Evolutionary conservation across 1,140 invertebrate species (phyloP), one percentile per base, ranked within the genome.

Genomic region (Conus betulinus): DNA sequence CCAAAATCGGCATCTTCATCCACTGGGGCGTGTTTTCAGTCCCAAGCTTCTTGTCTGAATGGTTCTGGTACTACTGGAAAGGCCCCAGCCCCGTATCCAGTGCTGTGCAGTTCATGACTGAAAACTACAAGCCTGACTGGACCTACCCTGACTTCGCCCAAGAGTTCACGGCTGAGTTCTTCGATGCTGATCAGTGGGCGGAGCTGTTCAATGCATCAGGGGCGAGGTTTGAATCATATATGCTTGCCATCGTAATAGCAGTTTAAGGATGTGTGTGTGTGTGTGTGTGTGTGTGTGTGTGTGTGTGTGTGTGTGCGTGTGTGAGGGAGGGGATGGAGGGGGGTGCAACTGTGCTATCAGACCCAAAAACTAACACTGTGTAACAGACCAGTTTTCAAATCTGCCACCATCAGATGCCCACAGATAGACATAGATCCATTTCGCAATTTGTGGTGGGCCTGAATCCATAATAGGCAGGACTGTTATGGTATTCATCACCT

Each of bases 1-100:
- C 91, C n/a, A 95, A 95, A 90, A 85, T 95, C n/a, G 94, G 94
- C 13, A 95, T 95, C 71, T 95, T 95, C 90, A 88, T 95, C 10
- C 94, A 95, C 88, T 95, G 94, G 94, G 94, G 94, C 17, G 92
- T 94, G 4, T 94, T 94, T 86, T 94, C 94, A 27, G 94, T 94
- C 25, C 94, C 94, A 23, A 90, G 90, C 25, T 94, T 91, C 88
- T 57, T 89, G 87, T 91, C 90, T 93, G 89, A 94, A 63, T 85
- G 89, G 67, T 88, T 91, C 25, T 95, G 94, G 94, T 76, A 87
- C 11, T 53, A 91, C 67, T 95, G 94, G 94, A 60, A 91, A 82
- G 90, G 88, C 5, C 53, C 52, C 27, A 85, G 87, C 25, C 27
- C 17, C 27, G 63, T 39, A 20, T 39, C 81, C 53, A 82, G 85